Conservation (phyloP, 2,113 vertebrate species). For the Leptosomus discolor region DNA sequence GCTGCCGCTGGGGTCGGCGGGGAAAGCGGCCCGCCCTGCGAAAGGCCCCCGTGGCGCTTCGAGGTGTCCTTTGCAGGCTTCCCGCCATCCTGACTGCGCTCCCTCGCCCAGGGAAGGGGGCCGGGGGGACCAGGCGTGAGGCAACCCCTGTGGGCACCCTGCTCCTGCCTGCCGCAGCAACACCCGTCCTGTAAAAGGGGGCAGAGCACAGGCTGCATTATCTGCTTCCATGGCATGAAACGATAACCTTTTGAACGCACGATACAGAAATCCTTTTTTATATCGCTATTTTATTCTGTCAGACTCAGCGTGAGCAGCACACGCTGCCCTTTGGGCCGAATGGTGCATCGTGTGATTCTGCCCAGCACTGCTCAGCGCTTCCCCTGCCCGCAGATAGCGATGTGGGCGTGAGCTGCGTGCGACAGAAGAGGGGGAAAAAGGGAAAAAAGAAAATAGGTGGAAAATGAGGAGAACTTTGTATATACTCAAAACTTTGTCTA, state of each 20-base stretch:
- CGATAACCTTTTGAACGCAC: background rate
- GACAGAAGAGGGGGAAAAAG: background rate
- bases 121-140: rapidly evolving
- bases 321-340: background rate
- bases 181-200: rapidly evolving
- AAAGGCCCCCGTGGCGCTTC: too few relatives aligned
- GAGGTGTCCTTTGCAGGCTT: background rate
- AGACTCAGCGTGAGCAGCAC: background rate
- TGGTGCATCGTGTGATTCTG: background rate
- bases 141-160: rapidly evolving
- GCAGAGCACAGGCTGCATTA: background rate
- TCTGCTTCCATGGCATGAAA: background rate
- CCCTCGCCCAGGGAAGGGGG: rapidly evolving
- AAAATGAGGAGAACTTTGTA: background rate
- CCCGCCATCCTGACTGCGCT: background rate
- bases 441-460: background rate
- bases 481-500: background rate
- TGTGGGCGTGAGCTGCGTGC: background rate
- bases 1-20: too few relatives aligned
- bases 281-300: background rate
- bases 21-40: too few relatives aligned
- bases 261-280: background rate
- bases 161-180: rapidly evolving
- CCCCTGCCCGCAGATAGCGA: background rate
- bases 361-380: background rate